These are phyloP conservation scores for Yoshiicerus persimilis DNA, from an alignment of 1,140 invertebrate species.

Conservation along the genomic window DNA sequence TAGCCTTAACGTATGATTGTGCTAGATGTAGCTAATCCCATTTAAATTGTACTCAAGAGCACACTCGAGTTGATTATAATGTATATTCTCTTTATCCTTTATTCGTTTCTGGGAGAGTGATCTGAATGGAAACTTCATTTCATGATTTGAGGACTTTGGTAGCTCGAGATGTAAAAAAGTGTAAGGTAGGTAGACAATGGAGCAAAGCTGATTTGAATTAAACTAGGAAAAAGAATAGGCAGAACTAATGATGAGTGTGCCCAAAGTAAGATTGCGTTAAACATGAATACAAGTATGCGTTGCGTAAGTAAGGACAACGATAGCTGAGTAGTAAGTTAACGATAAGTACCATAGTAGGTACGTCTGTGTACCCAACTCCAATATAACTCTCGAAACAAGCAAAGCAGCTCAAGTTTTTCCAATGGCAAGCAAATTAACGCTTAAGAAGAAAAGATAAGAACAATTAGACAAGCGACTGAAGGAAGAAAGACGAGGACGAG, in stretches of 20 bases:
- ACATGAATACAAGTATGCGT: not conserved
- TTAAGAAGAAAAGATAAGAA: not conserved
- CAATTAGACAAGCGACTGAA: not conserved
- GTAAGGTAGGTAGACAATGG: not conserved
- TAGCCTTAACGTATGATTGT: not conserved
- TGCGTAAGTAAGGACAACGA: not conserved
- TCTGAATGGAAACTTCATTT: slow-evolving; percentile 3
- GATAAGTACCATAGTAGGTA: not conserved
- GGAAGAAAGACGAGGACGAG: slow-evolving; percentile 7
- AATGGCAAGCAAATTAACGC: slow-evolving; percentile 8
- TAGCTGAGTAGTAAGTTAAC: not conserved
- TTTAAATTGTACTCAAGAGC: not conserved
- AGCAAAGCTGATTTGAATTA: not conserved
- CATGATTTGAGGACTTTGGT: slow-evolving; percentile 2
- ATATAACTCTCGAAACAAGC: not conserved
- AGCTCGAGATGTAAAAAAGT: not conserved
- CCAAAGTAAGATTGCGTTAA: not conserved
- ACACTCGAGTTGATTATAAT: not conserved
- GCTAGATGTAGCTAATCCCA: not conserved
- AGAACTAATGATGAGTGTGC: slow-evolving; percentile 19
- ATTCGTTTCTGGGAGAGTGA: not conserved
- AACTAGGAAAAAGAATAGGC: not conserved
- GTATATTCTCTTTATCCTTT: not conserved
- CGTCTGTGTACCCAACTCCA: not conserved
- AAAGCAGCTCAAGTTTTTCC: not conserved